phyloP scores from a whole-genome alignment of 2,888 invertebrate species.

The Cepaea hortensis region DNA sequence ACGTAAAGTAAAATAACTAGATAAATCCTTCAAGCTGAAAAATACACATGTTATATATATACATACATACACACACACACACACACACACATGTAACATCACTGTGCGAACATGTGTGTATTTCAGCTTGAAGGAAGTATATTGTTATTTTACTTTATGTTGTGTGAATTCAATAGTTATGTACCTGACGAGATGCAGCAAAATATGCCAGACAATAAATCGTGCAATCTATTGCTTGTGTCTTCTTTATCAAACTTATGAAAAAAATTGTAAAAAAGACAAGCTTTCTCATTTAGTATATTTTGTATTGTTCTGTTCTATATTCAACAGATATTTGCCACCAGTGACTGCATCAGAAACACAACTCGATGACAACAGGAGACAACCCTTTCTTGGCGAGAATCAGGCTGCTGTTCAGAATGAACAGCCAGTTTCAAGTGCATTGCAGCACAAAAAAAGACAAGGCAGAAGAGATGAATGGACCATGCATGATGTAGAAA shows the following conservation, averaged over 20 bases:
- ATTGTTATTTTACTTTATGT: too few relatives aligned
- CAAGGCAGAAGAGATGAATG: not conserved
- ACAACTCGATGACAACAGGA: not conserved
- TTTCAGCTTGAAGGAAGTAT: too few relatives aligned
- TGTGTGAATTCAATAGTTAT: too few relatives aligned
- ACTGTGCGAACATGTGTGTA: too few relatives aligned
- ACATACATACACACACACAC: too few relatives aligned
- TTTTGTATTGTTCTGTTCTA: not conserved
- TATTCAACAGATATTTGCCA: constrained; percentile 9
- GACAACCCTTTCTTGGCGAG: not conserved
- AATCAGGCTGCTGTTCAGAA: not conserved
- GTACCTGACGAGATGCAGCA: too few relatives aligned
- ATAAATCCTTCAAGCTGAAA: too few relatives aligned
- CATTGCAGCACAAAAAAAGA: not conserved
- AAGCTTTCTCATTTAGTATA: not conserved
- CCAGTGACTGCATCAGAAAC: not conserved
- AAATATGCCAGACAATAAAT: too few relatives aligned
- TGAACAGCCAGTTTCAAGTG: not conserved
- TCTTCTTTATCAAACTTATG: not conserved
- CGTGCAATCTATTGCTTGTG: too few relatives aligned
- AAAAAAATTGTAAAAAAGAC: not conserved
- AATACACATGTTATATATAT: too few relatives aligned
- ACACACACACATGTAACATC: too few relatives aligned
- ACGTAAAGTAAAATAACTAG: too few relatives aligned
- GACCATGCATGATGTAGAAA: not conserved